A percentile compares a stretch with the other conserved stretches of the same genome.
These are phyloP conservation scores for Pyrrhia umbra DNA, from an alignment of 2,888 invertebrate species.

Conservation along the genomic window DNA sequence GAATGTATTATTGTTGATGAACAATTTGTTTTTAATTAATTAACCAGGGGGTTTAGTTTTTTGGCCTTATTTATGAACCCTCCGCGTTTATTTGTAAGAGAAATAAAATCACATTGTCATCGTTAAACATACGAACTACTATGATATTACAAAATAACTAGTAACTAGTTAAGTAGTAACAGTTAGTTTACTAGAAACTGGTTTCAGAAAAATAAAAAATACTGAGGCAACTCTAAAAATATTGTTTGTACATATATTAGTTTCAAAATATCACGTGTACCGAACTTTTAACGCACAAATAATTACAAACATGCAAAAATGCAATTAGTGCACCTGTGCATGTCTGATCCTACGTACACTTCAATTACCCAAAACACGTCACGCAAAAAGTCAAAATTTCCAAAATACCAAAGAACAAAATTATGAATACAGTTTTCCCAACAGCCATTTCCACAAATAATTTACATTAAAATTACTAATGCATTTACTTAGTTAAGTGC, in stretches of 20 bases:
- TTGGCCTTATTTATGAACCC: background rate
- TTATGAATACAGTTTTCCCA: too few relatives aligned
- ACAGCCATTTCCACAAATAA: background rate
- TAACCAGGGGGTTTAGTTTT: background rate
- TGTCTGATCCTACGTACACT: slow-evolving; percentile 11
- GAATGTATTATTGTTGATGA: background rate
- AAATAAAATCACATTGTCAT: too few relatives aligned
- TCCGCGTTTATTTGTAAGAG: too few relatives aligned
- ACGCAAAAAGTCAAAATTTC: slow-evolving; percentile 8
- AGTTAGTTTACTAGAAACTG: too few relatives aligned
- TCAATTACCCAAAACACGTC: slow-evolving; percentile 18
- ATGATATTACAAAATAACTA: too few relatives aligned
- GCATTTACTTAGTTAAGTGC: slow-evolving; percentile 14
- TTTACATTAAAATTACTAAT: background rate
- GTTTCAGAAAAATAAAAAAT: too few relatives aligned
- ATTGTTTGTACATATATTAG: too few relatives aligned
- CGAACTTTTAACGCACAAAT: background rate
- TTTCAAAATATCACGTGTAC: background rate
- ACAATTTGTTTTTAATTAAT: background rate
- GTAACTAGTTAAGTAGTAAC: too few relatives aligned
- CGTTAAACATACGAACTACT: too few relatives aligned
- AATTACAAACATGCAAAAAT: background rate
- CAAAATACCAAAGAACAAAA: too few relatives aligned
- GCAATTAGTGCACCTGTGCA: slow-evolving; percentile 23
- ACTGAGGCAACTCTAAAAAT: too few relatives aligned